These are phyloP conservation scores for Philaethria dido DNA, from an alignment of 2,888 invertebrate species.

Conservation along the genomic window DNA sequence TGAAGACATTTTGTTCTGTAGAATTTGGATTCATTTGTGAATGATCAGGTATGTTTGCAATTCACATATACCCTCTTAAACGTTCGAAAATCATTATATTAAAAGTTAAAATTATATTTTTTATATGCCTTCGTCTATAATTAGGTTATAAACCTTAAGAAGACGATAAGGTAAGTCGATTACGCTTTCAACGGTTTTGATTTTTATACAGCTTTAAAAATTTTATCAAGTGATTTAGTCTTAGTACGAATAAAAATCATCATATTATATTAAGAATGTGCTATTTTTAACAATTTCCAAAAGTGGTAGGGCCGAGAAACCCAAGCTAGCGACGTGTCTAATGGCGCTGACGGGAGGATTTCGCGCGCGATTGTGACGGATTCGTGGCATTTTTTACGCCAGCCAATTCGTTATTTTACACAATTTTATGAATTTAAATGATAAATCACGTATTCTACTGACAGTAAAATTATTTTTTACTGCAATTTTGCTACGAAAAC, in stretches of 20 bases:
- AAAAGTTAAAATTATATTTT: slow-evolving; percentile 42
- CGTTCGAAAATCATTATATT: slow-evolving; percentile 48
- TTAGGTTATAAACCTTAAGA: slow-evolving; percentile 79
- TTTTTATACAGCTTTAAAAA: slow-evolving; percentile 43
- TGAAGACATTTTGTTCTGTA: slow-evolving; percentile 64
- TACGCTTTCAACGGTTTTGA: slow-evolving; percentile 63
- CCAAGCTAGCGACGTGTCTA: slow-evolving; percentile 83
- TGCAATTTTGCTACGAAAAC: slow-evolving; percentile 48
- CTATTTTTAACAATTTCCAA: slow-evolving; percentile 81
- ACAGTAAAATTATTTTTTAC: slow-evolving; percentile 53
- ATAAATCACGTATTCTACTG: slow-evolving; percentile 58
- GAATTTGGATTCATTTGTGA: slow-evolving; percentile 74
- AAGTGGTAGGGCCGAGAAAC: slow-evolving; percentile 78
- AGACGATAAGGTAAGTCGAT: slow-evolving; percentile 79
- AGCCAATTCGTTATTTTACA: slow-evolving; percentile 67
- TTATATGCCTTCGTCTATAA: slow-evolving; percentile 58
- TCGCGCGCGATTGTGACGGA: slow-evolving; percentile 84
- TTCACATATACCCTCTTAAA: slow-evolving; percentile 49
- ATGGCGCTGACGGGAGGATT: slow-evolving; percentile 82
- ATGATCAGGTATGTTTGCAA: slow-evolving; percentile 76
- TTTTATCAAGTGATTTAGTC: slow-evolving; percentile 24
- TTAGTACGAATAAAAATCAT: slow-evolving; percentile 44
- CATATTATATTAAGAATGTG: slow-evolving; percentile 58
- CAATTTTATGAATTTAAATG: slow-evolving; percentile 53
- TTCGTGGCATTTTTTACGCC: slow-evolving; percentile 82